Evolutionary conservation across 2,888 invertebrate species (phyloP).

Genomic region (Ypsolopha sequella): DNA sequence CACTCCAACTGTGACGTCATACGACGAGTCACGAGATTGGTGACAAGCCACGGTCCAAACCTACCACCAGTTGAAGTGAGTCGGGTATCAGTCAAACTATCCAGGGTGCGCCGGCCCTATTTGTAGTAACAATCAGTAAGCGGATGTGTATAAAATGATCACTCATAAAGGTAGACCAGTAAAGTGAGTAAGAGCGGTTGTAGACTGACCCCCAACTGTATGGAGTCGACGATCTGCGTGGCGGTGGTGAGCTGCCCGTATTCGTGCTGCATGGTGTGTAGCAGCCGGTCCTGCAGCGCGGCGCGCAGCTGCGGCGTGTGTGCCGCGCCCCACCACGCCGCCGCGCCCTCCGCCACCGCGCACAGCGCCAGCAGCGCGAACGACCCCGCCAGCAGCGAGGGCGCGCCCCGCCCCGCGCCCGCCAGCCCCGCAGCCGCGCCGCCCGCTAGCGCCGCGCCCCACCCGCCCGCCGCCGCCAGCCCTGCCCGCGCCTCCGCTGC

Average conservation of each 20-base stretch:
- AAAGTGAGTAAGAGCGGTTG: no score
- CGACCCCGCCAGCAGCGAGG: slow-evolving; percentile 42
- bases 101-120: no score
- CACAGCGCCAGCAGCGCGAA: slow-evolving; percentile 47
- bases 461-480: slow-evolving; percentile 14
- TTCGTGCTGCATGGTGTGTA: slow-evolving; percentile 31
- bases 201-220: slow-evolving; percentile 41
- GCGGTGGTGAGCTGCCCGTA: slow-evolving; percentile 39
- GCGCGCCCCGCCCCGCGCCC: slow-evolving; percentile 24
- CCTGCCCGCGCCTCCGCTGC: slow-evolving; percentile 38
- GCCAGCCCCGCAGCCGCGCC: slow-evolving; percentile 2
- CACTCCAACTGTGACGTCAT: no score
- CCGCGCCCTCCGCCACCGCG: slow-evolving; percentile 51
- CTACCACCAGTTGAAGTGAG: no score
- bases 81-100: no score
- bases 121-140: no score
- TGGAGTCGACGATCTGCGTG: slow-evolving; percentile 45
- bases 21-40: no score
- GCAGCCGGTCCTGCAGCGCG: slow-evolving; percentile 31
- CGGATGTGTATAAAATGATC: no score
- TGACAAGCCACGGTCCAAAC: no score
- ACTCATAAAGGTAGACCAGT: no score
- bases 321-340: slow-evolving; percentile 52
- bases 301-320: slow-evolving; percentile 41
- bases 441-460: slow-evolving; percentile 1